Evolutionary conservation across 2,797 vertebrate species (phyloP), one percentile per base, ranked within the genome.

Genomic region (Scleropages formosus): DNA sequence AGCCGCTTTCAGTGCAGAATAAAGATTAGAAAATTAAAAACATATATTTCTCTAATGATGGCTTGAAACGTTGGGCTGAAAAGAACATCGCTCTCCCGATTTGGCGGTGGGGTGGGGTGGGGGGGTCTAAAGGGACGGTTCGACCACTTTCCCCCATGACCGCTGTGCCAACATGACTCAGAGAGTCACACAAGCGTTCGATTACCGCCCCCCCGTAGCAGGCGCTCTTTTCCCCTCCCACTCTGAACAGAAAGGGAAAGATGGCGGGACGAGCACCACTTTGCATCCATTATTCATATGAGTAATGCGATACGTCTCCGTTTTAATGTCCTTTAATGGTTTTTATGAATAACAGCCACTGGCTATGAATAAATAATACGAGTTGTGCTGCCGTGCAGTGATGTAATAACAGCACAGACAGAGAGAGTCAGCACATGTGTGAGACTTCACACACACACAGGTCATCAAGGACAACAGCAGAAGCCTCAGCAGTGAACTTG

Each of bases 281-380:
- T 74, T 80, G 80, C 83, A 88, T 91, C 76, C 84, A 90, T 91
- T 87, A 90, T 90, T 89, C 76, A 89, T 89, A 80, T 75, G 61
- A 87, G 85, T 89, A 90, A 91, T 90, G 86, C 79, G 85, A 85
- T 86, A 86, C 84, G 88, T 90, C 89, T 91, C 87, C 16, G 4
- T 87, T 89, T 88, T 87, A 90, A 90, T 91, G 88, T 78, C 81
- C 87, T 78, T 82, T 90, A 90, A 91, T 90, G 88, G 88, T 79
- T 88, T 72, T 89, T 89, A 85, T 85, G 87, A 87, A 84, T 90
- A 89, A 86, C 84, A 46, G 62, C 83, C 84, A 82, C 80, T 81
- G 80, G 80, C 82, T 77, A 89, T 88, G 85, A 88, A 90, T 90
- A 87, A 88, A 89, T 89, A 74, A 89, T 89, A 82, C 82, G 73